Conservation (phyloP, 2,113 vertebrate genomes). For the Spheniscus mendiculus region DNA sequence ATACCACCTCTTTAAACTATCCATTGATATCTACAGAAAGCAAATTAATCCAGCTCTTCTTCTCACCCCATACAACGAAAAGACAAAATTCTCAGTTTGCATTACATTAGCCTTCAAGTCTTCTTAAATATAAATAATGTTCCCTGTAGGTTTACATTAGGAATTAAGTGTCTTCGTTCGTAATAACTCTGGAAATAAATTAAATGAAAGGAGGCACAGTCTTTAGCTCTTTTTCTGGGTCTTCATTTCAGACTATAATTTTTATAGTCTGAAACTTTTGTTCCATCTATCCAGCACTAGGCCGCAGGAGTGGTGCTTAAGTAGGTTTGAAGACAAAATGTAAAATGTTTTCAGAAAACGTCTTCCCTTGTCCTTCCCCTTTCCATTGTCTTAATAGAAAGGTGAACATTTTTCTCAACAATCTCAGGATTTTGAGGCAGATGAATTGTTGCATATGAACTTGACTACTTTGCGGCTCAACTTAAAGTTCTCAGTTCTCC, state of each 20-base stretch:
- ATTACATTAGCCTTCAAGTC: not conserved
- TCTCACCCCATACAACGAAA: not conserved
- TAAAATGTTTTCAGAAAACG: not conserved
- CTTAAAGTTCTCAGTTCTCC: not conserved
- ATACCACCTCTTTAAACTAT: not conserved
- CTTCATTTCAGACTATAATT: not conserved
- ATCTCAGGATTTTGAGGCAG: not conserved
- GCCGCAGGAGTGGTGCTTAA: not conserved
- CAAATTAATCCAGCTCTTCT: not conserved
- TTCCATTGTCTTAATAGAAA: not conserved
- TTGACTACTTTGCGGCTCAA: not conserved
- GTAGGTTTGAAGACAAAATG: not conserved
- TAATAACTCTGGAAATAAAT: not conserved
- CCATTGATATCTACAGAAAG: not conserved
- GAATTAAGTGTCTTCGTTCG: not conserved
- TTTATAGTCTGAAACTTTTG: not conserved
- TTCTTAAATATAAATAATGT: not conserved
- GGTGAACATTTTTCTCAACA: not conserved
- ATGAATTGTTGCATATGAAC: fast-evolving
- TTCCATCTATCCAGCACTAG: not conserved
- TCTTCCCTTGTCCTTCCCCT: not conserved
- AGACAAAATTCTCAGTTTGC: not conserved
- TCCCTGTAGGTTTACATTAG: not conserved
- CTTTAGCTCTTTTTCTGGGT: not conserved
- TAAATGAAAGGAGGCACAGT: not conserved